Conservation (phyloP, 1,140 invertebrate genomes). For the Stegodyphus mimosarum region DNA sequence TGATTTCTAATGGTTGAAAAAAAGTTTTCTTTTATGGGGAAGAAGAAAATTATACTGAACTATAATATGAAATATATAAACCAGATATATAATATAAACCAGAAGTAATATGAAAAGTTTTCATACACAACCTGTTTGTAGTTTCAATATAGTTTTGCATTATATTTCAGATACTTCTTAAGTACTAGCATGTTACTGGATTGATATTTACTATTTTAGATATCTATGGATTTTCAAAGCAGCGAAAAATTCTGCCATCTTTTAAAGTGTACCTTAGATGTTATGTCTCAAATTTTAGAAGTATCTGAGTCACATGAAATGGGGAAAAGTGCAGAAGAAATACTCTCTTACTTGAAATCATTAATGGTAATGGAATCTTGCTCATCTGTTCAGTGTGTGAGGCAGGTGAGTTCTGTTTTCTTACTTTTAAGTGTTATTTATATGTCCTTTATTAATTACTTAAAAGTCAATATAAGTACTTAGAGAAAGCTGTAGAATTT, state of each 20-base stretch:
- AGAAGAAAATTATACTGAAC: too few species aligned
- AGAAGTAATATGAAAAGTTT: too few species aligned
- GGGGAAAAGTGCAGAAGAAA: slow-evolving; percentile 81
- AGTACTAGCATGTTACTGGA: background rate
- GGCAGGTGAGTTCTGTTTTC: slow-evolving; percentile 71
- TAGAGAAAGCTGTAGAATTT: too few species aligned
- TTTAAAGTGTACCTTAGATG: slow-evolving; percentile 75
- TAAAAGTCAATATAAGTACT: too few species aligned
- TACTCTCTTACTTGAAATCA: slow-evolving; percentile 80
- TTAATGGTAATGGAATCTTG: slow-evolving; percentile 79
- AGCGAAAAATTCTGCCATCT: slow-evolving; percentile 80
- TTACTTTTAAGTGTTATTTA: background rate
- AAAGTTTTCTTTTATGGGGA: too few species aligned
- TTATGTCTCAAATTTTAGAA: slow-evolving; percentile 82
- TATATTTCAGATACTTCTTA: background rate
- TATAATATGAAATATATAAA: too few species aligned
- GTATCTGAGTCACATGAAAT: slow-evolving; percentile 79
- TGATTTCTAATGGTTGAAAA: too few species aligned
- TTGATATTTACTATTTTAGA: slow-evolving; percentile 7
- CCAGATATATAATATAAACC: too few species aligned
- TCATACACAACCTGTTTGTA: too few species aligned
- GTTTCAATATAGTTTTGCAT: background rate
- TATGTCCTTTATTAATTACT: too few species aligned
- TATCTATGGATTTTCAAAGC: slow-evolving; percentile 58
- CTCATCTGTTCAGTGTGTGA: slow-evolving; percentile 80